Conservation (phyloP, 1,140 invertebrate species). For the Meloidogyne chitwoodi region DNA sequence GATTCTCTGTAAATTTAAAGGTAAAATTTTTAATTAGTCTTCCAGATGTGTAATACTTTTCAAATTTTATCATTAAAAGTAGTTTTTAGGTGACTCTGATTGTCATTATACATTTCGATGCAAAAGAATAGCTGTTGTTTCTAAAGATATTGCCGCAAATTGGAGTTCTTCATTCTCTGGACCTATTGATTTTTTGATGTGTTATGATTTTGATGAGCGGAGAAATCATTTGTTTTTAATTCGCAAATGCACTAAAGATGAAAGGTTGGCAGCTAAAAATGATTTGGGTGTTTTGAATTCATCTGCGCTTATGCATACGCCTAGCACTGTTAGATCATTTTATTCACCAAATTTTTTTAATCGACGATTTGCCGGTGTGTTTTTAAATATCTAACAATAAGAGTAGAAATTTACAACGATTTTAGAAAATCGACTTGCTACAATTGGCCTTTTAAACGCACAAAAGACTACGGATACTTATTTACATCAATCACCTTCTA, state of each 20-base stretch:
- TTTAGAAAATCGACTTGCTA: neutral
- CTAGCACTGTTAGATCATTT: slow-evolving; percentile 24
- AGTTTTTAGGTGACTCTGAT: slow-evolving; percentile 7
- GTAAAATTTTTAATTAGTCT: slow-evolving; percentile 7
- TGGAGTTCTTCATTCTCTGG: slow-evolving; percentile 9
- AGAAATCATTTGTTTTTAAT: slow-evolving; percentile 19
- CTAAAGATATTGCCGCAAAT: slow-evolving; percentile 18
- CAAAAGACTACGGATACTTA: neutral
- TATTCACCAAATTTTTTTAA: slow-evolving; percentile 33
- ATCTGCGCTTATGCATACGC: slow-evolving; percentile 23
- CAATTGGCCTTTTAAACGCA: neutral
- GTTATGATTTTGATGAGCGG: slow-evolving; percentile 25
- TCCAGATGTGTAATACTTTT: neutral
- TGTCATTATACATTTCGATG: slow-evolving; percentile 25
- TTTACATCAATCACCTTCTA: slow-evolving; percentile 1
- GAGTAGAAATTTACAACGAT: neutral
- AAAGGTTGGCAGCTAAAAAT: slow-evolving; percentile 23
- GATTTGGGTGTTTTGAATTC: slow-evolving; percentile 26
- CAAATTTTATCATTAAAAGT: neutral
- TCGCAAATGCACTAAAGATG: slow-evolving; percentile 28
- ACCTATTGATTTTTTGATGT: slow-evolving; percentile 16
- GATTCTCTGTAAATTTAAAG: slow-evolving; percentile 30
- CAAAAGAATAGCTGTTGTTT: slow-evolving; percentile 21
- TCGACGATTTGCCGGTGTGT: slow-evolving; percentile 13
- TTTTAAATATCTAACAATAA: neutral